Evolutionary conservation across 2,888 invertebrate genomes (phyloP).

Genomic region (Nephrocerus scutellatus): DNA sequence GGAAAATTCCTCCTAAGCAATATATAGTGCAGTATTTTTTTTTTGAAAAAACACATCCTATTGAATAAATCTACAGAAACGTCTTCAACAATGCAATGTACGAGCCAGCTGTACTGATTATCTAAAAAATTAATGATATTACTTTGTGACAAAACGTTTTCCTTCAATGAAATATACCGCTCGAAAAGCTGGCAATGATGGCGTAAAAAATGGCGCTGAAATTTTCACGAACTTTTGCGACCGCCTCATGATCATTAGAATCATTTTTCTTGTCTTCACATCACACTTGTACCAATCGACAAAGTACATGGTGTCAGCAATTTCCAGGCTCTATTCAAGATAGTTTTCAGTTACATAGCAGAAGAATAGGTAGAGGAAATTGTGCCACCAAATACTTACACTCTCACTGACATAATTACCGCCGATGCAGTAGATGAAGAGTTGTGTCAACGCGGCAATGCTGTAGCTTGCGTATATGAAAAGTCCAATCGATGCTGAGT

Average conservation of each 20-base stretch:
- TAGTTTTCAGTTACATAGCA: not conserved
- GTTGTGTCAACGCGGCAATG: conserved; percentile 37
- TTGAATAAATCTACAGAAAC: conserved; percentile 24
- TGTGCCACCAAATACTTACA: conserved; percentile 28
- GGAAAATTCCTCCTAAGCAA: no score
- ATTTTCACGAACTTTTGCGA: conserved; percentile 38
- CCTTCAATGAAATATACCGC: conserved; percentile 29
- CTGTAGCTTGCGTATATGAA: conserved; percentile 38
- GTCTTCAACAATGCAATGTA: conserved; percentile 39
- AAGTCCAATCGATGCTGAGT: conserved; percentile 35
- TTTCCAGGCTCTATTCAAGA: conserved; percentile 38
- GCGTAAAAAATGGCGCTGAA: conserved; percentile 42
- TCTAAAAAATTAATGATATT: conserved; percentile 24
- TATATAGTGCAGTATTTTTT: no score
- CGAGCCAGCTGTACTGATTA: conserved; percentile 40
- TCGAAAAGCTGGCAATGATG: conserved; percentile 38
- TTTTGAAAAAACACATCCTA: no score
- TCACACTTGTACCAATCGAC: conserved; percentile 45
- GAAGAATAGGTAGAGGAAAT: not conserved
- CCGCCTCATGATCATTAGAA: conserved; percentile 42
- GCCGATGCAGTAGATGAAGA: conserved; percentile 41
- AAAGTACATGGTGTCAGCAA: conserved; percentile 38
- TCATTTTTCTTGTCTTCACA: conserved; percentile 38
- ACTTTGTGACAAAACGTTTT: conserved; percentile 3
- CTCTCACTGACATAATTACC: conserved; percentile 41